These are phyloP conservation scores for Cordylochernes scorpioides DNA, from an alignment of 2,888 invertebrate species.

Conservation along the genomic window DNA sequence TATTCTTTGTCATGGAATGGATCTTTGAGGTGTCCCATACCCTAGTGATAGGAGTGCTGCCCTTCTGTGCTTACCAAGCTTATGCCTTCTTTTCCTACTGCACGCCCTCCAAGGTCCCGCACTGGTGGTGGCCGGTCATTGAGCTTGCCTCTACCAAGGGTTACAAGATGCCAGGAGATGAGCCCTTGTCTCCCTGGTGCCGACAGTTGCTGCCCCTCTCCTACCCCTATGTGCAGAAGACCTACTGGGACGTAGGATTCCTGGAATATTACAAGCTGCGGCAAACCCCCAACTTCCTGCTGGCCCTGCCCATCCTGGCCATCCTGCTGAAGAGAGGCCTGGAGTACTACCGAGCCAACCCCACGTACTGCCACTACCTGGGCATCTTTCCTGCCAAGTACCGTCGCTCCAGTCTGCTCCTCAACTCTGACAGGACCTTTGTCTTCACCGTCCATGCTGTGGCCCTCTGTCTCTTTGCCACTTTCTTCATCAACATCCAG, in stretches of 20 bases:
- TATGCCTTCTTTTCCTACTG: constrained; percentile 22
- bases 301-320: constrained; percentile 45
- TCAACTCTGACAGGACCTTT: constrained; percentile 26
- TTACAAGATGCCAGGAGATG: constrained; percentile 18
- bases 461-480: constrained; percentile 43
- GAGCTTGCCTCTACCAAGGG: constrained; percentile 11
- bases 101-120: constrained; percentile 6
- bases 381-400: too few species aligned
- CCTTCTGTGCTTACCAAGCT: constrained; percentile 28
- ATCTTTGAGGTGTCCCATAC: neutral
- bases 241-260: constrained; percentile 86
- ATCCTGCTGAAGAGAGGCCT: constrained; percentile 12
- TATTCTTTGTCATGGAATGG: neutral
- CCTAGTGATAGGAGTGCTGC: constrained; percentile 28
- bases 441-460: constrained; percentile 48
- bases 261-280: constrained; percentile 49
- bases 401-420: too few species aligned
- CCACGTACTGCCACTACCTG: constrained; percentile 4
- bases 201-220: constrained; percentile 29
- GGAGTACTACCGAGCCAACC: constrained; percentile 2
- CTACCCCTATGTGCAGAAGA: constrained; percentile 59
- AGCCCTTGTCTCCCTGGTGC: constrained; percentile 25
- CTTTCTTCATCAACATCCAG: constrained; percentile 66
- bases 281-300: constrained; percentile 75
- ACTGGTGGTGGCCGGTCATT: constrained; percentile 6